Base-by-base conservation (phyloP, 2,888 invertebrate species). In the Melanargia galathea region DNA sequence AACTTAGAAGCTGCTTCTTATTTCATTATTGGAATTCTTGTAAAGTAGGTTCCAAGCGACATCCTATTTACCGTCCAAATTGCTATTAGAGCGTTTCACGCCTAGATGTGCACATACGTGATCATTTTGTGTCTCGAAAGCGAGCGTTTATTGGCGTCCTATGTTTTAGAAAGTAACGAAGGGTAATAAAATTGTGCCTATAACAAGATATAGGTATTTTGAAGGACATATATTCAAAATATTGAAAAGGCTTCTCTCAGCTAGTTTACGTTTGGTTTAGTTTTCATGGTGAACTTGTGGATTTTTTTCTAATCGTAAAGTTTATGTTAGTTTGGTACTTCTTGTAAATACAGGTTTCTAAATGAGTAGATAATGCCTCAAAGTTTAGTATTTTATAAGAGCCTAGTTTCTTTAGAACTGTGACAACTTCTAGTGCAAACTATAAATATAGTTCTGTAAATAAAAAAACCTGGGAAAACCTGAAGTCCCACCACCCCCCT, bases 41-140 rank as follows among this genome's bases (percentile, higher is more conserved):
- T 57, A 67, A 69, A 72, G 71, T 70, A 73, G 69, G 69, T 67
- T 67, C 68, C 66, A 63, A 70, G 69, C 70, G 68, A 65, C 69
- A 66, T 71, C 71, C 80, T 80, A 78, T 79, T 84, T 80, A 81
- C 75, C 81, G 83, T 74, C 80, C 80, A 82, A 87, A 89, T 88
- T 87, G 88, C 90, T 83, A 86, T 87, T 88, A 87, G 80, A 81
- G 80, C 87, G 86, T 85, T 87, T 87, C 87, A 79, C 82, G 84
- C 77, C 71, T 66, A 66, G 63, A 38, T 6, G 46, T 56, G 18
- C 20, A 65, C 63, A 70, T 16, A 68, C 70, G 70, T 35, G 40
- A 8, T 13, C 1, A 48, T 56, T 67, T 54, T 33, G 45, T 55
- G 38, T 16, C 51, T 24, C 35, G 22, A 54, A 46, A n/a, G 22